Evolutionary conservation across 1,140 invertebrate genomes (phyloP).

Genomic region (Lepidotrigona ventralis): DNA sequence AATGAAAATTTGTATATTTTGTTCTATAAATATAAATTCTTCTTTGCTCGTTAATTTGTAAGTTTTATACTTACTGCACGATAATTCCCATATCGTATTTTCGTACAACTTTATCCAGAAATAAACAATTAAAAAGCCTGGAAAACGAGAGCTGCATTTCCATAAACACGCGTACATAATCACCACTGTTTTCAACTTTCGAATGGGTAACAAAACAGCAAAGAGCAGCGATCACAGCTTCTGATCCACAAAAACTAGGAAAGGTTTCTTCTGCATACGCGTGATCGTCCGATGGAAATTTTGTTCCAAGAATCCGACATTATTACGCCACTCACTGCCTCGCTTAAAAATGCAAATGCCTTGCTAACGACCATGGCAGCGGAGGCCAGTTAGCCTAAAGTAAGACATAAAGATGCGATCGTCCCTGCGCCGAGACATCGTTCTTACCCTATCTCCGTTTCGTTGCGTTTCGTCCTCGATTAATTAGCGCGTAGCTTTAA

Average conservation of each 20-base stretch:
- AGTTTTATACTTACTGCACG: too few species aligned
- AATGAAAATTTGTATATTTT: too few species aligned
- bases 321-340: neutral
- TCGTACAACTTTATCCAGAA: too few species aligned
- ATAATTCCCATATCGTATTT: too few species aligned
- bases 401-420: constrained; percentile 20
- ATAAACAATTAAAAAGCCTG: neutral
- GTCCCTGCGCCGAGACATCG: neutral
- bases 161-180: neutral
- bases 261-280: neutral
- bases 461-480: neutral
- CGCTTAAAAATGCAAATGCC: neutral
- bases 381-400: neutral
- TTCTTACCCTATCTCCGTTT: neutral
- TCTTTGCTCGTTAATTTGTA: too few species aligned
- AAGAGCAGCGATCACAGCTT: neutral
- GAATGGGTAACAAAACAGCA: neutral
- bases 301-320: neutral
- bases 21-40: too few species aligned
- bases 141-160: neutral
- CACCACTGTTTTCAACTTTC: too few species aligned
- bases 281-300: neutral
- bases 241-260: neutral
- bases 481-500: constrained; percentile 11
- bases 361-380: neutral